Conservation (phyloP, 2,113 vertebrate species). For the Romanogobio albipinnatus region DNA sequence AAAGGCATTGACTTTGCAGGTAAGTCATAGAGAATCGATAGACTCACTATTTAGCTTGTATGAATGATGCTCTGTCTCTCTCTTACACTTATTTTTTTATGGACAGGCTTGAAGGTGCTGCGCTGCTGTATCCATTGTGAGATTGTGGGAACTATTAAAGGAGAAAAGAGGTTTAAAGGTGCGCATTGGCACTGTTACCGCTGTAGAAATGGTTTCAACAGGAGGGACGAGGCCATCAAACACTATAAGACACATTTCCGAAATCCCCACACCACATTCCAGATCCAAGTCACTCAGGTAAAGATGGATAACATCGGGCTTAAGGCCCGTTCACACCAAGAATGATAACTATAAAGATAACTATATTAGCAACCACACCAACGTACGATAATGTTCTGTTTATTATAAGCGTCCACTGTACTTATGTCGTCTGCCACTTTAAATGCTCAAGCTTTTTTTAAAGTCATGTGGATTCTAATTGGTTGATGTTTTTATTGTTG, state of each 20-base stretch:
- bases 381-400: no score
- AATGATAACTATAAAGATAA: not conserved
- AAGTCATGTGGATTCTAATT: no score
- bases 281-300: constrained; percentile 69
- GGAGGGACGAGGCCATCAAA: constrained; percentile 68
- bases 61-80: not conserved
- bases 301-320: not conserved
- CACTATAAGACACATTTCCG: constrained; percentile 70
- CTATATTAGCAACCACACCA: no score
- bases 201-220: constrained; percentile 68
- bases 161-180: constrained; percentile 69
- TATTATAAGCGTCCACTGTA: no score
- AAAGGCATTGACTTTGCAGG: constrained; percentile 67
- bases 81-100: not conserved
- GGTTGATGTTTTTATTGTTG: no score
- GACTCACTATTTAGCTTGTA: not conserved
- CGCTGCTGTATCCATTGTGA: constrained; percentile 70
- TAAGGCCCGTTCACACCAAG: not conserved
- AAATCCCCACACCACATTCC: constrained; percentile 70
- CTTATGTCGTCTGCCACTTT: no score
- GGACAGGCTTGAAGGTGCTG: constrained; percentile 66
- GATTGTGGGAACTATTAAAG: constrained; percentile 70
- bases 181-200: constrained; percentile 71
- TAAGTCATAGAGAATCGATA: constrained; percentile 30
- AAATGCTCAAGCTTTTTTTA: no score